phyloP scores from a whole-genome alignment of 2,888 invertebrate genomes.

The Oxyscelio sp. region DNA sequence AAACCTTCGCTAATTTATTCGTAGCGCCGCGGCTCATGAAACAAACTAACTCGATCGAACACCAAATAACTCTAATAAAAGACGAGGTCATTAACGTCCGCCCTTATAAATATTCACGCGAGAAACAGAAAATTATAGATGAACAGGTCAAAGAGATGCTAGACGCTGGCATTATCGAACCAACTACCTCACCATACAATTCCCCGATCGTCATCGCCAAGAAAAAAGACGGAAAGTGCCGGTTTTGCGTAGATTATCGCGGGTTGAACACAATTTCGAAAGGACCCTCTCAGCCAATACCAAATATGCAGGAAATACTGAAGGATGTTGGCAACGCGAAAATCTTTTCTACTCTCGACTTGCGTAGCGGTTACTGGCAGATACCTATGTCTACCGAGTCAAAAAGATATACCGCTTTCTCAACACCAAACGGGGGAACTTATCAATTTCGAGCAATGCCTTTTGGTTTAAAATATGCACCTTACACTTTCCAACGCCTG shows the following conservation, averaged over 20 bases:
- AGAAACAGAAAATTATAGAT: not conserved
- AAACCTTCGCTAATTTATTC: not conserved
- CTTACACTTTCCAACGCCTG: slow-evolving; percentile 80
- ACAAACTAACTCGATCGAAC: not conserved
- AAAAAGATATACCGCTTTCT: slow-evolving; percentile 77
- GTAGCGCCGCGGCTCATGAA: not conserved
- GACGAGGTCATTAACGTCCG: not conserved
- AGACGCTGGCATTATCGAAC: not conserved
- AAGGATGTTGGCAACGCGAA: too few relatives aligned
- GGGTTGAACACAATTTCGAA: too few relatives aligned
- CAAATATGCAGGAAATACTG: too few relatives aligned
- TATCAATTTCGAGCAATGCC: slow-evolving; percentile 82
- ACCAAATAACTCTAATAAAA: not conserved
- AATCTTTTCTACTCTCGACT: too few relatives aligned
- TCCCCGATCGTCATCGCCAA: not conserved
- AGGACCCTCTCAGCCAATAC: too few relatives aligned
- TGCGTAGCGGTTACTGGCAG: too few relatives aligned
- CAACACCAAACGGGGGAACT: slow-evolving; percentile 77
- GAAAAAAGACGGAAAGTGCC: not conserved
- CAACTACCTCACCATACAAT: not conserved
- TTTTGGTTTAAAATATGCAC: slow-evolving; percentile 79
- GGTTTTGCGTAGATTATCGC: not conserved
- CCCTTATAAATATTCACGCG: too few relatives aligned
- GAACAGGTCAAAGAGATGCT: not conserved
- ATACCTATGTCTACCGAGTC: too few relatives aligned